Percentiles rank a stretch among this genome's conserved stretches.
phyloP scores from a whole-genome alignment of 2,888 invertebrate genomes.

The Belgica antarctica region DNA sequence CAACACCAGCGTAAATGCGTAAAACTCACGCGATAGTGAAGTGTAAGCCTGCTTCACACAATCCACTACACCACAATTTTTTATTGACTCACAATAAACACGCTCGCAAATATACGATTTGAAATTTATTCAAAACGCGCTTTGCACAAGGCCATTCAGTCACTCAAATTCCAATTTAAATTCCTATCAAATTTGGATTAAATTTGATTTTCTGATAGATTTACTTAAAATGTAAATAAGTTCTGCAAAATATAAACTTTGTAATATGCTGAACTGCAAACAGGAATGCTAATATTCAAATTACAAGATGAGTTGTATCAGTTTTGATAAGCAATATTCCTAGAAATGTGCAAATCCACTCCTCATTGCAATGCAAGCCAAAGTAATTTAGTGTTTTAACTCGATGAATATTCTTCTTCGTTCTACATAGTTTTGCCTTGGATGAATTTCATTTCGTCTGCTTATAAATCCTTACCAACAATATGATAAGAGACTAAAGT shows the following conservation, averaged over 20 bases:
- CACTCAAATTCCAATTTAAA: slow-evolving; percentile 27
- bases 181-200: slow-evolving; percentile 26
- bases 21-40: not conserved
- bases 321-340: not conserved
- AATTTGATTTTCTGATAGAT: slow-evolving; percentile 33
- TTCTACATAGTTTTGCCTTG: too few species aligned
- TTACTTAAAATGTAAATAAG: slow-evolving; percentile 36
- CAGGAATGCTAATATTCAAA: not conserved
- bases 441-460: not conserved
- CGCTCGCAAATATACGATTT: not conserved
- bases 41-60: not conserved
- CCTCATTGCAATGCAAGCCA: not conserved
- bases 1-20: not conserved
- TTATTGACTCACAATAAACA: not conserved
- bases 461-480: not conserved
- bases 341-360: not conserved
- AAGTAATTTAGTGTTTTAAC: not conserved
- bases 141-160: slow-evolving; percentile 28
- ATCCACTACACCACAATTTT: not conserved
- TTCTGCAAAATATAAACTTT: not conserved
- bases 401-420: not conserved
- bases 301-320: too few species aligned
- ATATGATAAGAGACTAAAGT: not conserved
- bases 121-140: slow-evolving; percentile 30
- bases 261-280: not conserved